Evolutionary conservation across 2,888 invertebrate species (phyloP).

Genomic region (Leptothorax acervorum): DNA sequence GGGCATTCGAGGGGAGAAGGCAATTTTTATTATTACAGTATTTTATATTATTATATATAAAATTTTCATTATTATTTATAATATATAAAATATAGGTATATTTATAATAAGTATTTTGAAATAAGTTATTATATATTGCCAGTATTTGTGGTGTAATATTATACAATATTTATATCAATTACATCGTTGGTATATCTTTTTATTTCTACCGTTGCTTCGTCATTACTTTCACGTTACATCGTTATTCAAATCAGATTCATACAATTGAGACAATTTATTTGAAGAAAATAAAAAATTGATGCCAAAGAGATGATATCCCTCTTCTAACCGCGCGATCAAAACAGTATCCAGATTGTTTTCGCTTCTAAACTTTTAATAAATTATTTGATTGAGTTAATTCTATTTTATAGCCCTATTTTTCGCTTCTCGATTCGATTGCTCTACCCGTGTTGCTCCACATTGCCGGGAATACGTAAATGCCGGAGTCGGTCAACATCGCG

Average conservation of each 20-base stretch:
- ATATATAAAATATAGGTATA: background rate
- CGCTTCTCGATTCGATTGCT: background rate
- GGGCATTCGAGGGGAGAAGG: background rate
- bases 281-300: background rate
- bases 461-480: constrained; percentile 5
- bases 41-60: background rate
- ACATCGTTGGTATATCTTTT: background rate
- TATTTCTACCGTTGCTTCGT: background rate
- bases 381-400: background rate
- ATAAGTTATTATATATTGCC: background rate
- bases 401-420: background rate
- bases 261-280: background rate
- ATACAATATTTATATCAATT: background rate
- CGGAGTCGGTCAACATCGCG: constrained; percentile 13
- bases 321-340: background rate
- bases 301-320: too few relatives aligned
- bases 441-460: background rate
- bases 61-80: background rate
- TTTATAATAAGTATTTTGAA: background rate
- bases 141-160: background rate
- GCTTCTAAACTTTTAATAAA: background rate
- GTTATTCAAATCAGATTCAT: background rate
- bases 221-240: background rate
- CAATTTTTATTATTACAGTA: background rate
- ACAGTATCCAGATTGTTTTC: background rate